Conservation (phyloP, 2,888 invertebrate species). For the Drosophila parthenogenetica region DNA sequence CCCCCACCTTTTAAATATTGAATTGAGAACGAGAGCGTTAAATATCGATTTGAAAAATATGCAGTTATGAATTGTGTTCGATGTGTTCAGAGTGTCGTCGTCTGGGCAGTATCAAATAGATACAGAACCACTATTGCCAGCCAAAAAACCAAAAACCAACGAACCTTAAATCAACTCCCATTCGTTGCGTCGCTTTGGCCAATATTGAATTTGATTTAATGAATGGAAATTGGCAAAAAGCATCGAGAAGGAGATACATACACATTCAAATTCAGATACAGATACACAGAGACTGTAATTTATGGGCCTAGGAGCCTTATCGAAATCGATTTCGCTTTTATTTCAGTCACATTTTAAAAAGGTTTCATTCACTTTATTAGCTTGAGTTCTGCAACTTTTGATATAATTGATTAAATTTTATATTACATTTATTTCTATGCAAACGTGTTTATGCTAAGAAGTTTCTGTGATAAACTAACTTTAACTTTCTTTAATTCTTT, state of each 20-base stretch:
- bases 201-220: constrained; percentile 81
- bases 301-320: constrained; percentile 37
- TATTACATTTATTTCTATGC: too few relatives aligned
- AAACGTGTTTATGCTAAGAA: too few relatives aligned
- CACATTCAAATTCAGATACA: constrained; percentile 14
- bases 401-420: too few relatives aligned
- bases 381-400: background rate
- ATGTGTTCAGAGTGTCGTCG: constrained; percentile 39
- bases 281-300: constrained; percentile 40
- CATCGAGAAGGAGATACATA: constrained; percentile 35
- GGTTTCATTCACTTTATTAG: background rate
- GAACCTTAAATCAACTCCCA: constrained; percentile 45
- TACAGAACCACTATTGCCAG: constrained; percentile 49
- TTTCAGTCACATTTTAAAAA: constrained; percentile 20
- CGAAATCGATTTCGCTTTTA: constrained; percentile 38
- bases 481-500: too few relatives aligned
- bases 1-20: constrained; percentile 1
- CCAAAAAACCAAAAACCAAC: background rate
- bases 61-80: constrained; percentile 71
- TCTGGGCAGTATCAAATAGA: constrained; percentile 67
- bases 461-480: too few relatives aligned
- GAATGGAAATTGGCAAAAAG: constrained; percentile 76
- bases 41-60: constrained; percentile 77
- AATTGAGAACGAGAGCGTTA: constrained; percentile 51
- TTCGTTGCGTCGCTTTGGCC: constrained; percentile 66